Base-by-base conservation (phyloP, 2,797 vertebrate genomes). In the Ceryle rudis region DNA sequence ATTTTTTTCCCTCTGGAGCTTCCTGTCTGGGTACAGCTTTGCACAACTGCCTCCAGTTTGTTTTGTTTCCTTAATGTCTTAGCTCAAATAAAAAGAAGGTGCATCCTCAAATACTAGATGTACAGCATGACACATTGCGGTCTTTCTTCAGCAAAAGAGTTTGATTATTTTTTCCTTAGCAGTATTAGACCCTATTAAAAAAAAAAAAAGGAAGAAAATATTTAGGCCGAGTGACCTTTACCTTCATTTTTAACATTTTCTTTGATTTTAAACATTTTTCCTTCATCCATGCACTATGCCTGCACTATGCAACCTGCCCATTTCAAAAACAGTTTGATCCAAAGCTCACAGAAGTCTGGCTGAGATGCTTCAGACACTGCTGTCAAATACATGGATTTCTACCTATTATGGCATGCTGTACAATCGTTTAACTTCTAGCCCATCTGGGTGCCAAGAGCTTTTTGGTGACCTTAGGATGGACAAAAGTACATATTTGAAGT, bases 31-130 rank as follows among this genome's bases (percentile, higher is more conserved):
- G 42, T 31, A 49, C 23, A 58, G 75, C 58, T 78, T 86, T 41
- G 52, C 57, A 51, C 7, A 72, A 4, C 49, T 72, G 84, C 19
- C 39, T 83, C 55, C 57, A 33, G 41, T 83, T 86, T 69, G 26
- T 79, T 72, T 92, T 83, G 69, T 93, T 96, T 94, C 74, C 86
- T 86, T 78, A 89, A 62, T 65, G 42, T 9, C 26, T 60, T 46
- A 77, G 60, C 54, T 89, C 79, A 72, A 51, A 80, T 77, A 35
- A 69, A 88, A 90, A 89, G 83, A 65, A 96, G 94, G 92, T 90
- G 95, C 91, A 92, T 80, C 86, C 89, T 64, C 83, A 61, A 67
- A 69, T 65, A 31, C 7, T 21, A 6, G 10, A 52, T 0, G 0
- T 25, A 71, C 67, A 71, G 57, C 46, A 86, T 0, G 0, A 62